Evolutionary conservation across 2,888 invertebrate species (phyloP).

Genomic region (Leuctra nigra): DNA sequence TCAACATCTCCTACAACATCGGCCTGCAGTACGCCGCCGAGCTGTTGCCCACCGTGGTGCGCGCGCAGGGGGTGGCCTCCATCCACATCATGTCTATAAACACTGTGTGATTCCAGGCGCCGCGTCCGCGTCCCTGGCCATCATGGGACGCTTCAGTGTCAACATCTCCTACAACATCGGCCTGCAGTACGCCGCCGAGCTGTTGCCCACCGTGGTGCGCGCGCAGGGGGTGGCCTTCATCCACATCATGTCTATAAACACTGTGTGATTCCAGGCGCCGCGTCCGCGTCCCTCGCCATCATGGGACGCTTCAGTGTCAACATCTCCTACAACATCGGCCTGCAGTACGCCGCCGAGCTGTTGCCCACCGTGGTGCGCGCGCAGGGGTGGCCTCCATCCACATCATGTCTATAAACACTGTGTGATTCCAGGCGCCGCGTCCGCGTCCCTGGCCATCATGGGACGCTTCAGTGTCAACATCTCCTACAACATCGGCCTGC

Average conservation of each 20-base stretch:
- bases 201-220: slow-evolving; percentile 78
- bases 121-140: slow-evolving; percentile 50
- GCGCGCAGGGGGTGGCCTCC: slow-evolving; percentile 82
- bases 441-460: slow-evolving; percentile 59
- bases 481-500: slow-evolving; percentile 83
- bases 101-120: too few relatives aligned
- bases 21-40: slow-evolving; percentile 87
- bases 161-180: slow-evolving; percentile 89
- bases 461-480: slow-evolving; percentile 83
- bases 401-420: too few relatives aligned
- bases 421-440: too few relatives aligned
- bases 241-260: too few relatives aligned
- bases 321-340: slow-evolving; percentile 82
- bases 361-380: slow-evolving; percentile 82
- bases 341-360: slow-evolving; percentile 84
- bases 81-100: slow-evolving; percentile 86
- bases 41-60: slow-evolving; percentile 75
- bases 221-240: slow-evolving; percentile 85
- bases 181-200: slow-evolving; percentile 80
- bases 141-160: slow-evolving; percentile 75
- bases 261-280: slow-evolving; percentile 62
- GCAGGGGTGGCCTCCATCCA: slow-evolving; percentile 82
- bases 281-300: slow-evolving; percentile 71
- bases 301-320: slow-evolving; percentile 79
- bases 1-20: slow-evolving; percentile 86